These are phyloP conservation scores for Schizaphis graminum DNA, from an alignment of 2,888 invertebrate species.

Conservation along the genomic window DNA sequence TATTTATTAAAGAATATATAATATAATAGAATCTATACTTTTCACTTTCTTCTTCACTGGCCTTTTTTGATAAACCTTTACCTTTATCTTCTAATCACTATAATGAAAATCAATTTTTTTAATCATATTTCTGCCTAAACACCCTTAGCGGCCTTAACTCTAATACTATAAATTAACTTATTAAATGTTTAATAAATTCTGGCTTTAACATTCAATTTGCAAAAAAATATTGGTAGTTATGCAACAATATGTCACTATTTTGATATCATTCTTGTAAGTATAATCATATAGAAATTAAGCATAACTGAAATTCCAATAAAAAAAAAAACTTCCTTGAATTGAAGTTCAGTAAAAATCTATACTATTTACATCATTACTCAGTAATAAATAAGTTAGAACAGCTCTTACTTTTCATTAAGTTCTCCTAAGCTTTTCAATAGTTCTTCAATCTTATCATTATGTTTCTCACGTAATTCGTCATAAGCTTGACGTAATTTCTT, in stretches of 20 bases:
- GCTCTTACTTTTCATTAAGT: slow-evolving; percentile 70
- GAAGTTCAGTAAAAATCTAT: no score
- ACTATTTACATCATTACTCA: not conserved
- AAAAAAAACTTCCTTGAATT: not conserved
- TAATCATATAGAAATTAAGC: not conserved
- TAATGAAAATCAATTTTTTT: not conserved
- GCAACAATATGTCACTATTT: not conserved
- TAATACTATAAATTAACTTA: not conserved
- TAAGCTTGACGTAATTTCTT: slow-evolving; percentile 67
- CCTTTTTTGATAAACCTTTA: not conserved
- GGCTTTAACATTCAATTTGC: not conserved
- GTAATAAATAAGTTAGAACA: not conserved
- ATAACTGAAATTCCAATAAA: not conserved
- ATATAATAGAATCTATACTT: not conserved
- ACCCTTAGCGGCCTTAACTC: not conserved
- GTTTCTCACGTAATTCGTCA: slow-evolving; percentile 73
- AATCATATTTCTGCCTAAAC: not conserved
- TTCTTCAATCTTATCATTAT: slow-evolving; percentile 72
- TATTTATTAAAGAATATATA: not conserved
- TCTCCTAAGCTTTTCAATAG: slow-evolving; percentile 71
- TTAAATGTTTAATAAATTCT: not conserved
- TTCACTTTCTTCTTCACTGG: not conserved
- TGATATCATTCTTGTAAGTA: not conserved
- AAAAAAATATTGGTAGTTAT: not conserved
- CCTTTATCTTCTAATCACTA: not conserved